Evolutionary conservation across 2,888 invertebrate genomes (phyloP), one percentile per base, ranked within the genome.

Genomic region (Coelogynopora nodosa): DNA sequence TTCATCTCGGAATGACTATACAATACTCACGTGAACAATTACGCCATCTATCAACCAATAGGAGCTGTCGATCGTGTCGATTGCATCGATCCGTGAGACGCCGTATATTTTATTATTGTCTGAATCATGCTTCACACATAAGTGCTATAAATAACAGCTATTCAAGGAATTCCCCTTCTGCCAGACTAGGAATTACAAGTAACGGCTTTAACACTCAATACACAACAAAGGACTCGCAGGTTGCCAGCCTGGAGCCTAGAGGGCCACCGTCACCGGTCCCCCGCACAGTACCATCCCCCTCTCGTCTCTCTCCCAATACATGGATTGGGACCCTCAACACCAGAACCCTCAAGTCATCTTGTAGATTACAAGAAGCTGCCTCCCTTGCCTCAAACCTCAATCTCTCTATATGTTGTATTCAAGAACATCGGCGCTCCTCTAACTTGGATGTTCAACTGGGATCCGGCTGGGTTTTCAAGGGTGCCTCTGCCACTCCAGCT

Each of bases 401-500:
- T 0, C 29, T 84, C 49, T 84, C 84, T 30, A 67, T 85, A 27
- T 26, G 84, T n/a, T n/a, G 28, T 27, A 82, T 85, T 84, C 85
- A 85, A 85, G 85, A 85, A 67, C 85, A 85, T 84, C 82, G 85
- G 27, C 26, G 85, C 29, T 84, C 10, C 74, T 28, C 82, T 5
- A 27, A 85, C 26, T 30, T 81, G 30, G 30, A 67, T 67, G 85
- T 30, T 29, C 30, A 23, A 49, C 49, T 49, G 49, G 49, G 49
- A 49, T 49, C 49, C 49, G 49, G 49, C 49, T 49, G 49, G 5
- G 5, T 49, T 49, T 49, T 49, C 49, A 49, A 49, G 18, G 49
- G 18, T 49, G 49, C 49, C 18, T 49, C 49, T 49, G 49, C 49
- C 49, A 49, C 49, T 49, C 49, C 49, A 49, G 49, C 49, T 49